These are phyloP conservation scores for Schizotus pectinicornis DNA, from an alignment of 2,888 invertebrate genomes.

Conservation along the genomic window DNA sequence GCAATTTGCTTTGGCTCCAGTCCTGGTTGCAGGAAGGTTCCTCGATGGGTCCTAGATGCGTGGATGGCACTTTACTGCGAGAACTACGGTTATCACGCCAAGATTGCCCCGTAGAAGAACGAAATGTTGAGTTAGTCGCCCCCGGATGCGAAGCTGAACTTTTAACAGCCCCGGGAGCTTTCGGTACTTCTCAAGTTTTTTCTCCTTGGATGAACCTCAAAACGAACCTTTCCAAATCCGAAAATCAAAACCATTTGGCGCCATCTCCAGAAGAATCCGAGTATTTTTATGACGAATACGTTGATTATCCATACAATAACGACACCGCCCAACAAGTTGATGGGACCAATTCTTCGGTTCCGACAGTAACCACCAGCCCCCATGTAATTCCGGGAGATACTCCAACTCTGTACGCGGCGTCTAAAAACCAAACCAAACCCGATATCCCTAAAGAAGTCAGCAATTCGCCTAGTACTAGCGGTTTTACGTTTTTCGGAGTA, in stretches of 20 bases:
- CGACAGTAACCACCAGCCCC: constrained; percentile 30
- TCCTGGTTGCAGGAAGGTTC: constrained; percentile 81
- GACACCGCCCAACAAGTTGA: constrained; percentile 25
- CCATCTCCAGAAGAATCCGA: constrained; percentile 79
- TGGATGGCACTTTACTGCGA: constrained; percentile 78
- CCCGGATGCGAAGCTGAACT: constrained; percentile 76
- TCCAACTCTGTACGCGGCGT: constrained; percentile 66
- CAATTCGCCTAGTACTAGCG: constrained; percentile 63
- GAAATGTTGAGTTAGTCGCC: constrained; percentile 63
- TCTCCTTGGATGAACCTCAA: constrained; percentile 64
- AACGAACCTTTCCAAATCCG: constrained; percentile 51
- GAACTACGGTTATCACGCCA: constrained; percentile 73
- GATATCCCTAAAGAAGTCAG: constrained; percentile 50
- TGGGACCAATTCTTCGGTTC: constrained; percentile 14
- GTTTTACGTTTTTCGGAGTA: constrained; percentile 85
- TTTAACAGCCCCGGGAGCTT: constrained; percentile 52
- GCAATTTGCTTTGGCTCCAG: constrained; percentile 82
- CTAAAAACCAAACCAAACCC: constrained; percentile 49
- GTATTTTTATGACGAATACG: constrained; percentile 83
- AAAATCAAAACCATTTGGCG: constrained; percentile 59
- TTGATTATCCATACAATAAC: constrained; percentile 73
- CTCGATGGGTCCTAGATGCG: constrained; percentile 77
- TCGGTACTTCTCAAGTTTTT: constrained; percentile 65
- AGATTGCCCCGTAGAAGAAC: constrained; percentile 65
- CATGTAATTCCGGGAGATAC: constrained; percentile 60